phyloP scores from a whole-genome alignment of 2,113 vertebrate species.

The Pangasianodon gigas region DNA sequence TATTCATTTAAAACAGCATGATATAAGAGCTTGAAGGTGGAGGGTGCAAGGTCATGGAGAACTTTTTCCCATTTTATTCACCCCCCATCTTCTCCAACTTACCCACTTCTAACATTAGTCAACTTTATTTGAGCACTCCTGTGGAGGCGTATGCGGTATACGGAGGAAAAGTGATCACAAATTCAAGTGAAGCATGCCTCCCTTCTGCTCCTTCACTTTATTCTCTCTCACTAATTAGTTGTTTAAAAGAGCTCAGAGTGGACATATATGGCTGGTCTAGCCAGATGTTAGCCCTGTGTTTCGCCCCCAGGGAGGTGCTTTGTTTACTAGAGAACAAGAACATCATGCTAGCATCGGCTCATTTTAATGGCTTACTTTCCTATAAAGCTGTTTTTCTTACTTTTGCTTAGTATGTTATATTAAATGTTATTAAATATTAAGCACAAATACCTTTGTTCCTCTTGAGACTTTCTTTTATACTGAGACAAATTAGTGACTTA shows the following conservation, averaged over 20 bases:
- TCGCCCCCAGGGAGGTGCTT: conserved; percentile 65
- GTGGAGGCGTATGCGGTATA: conserved; percentile 59
- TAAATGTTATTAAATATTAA: neutral
- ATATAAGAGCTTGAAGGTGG: conserved; percentile 12
- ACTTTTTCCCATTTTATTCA: conserved; percentile 4
- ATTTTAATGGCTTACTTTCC: conserved; percentile 59
- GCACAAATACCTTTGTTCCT: neutral
- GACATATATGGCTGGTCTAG: conserved; percentile 68
- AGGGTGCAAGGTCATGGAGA: conserved; percentile 31
- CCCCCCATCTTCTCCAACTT: neutral
- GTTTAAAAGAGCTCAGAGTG: conserved; percentile 64
- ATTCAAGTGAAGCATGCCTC: conserved; percentile 52
- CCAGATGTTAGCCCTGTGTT: conserved; percentile 74
- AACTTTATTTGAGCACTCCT: conserved; percentile 28
- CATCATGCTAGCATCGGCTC: conserved; percentile 60
- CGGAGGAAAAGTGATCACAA: conserved; percentile 55
- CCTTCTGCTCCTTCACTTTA: conserved; percentile 59
- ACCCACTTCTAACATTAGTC: conserved; percentile 25
- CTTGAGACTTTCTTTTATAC: conserved; percentile 1
- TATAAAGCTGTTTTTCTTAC: conserved; percentile 41
- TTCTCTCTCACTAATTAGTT: conserved; percentile 73
- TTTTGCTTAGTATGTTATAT: neutral
- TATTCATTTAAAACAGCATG: conserved; percentile 36
- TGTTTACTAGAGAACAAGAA: conserved; percentile 74
- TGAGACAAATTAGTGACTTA: conserved; percentile 27